phyloP scores from a whole-genome alignment of 2,113 vertebrate species.

The Leptobrachium ailaonicum region DNA sequence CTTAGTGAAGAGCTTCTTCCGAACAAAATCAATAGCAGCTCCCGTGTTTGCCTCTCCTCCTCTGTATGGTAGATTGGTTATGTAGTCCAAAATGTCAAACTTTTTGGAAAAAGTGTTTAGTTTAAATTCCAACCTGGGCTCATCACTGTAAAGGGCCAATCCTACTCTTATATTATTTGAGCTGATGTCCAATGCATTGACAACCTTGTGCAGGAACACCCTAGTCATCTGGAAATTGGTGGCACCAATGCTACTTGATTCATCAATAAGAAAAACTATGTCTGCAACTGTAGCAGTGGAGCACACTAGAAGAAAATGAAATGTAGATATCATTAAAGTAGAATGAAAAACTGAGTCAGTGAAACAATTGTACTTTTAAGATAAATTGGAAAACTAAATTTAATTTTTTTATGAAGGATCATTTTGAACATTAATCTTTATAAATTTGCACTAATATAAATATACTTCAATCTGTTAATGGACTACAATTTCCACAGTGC shows the following conservation, averaged over 20 bases:
- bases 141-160: conserved; percentile 68
- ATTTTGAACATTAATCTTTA: too few species aligned
- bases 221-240: conserved; percentile 67
- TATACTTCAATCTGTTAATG: too few species aligned
- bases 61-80: conserved; percentile 71
- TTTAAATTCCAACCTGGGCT: conserved; percentile 61
- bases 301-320: conserved; percentile 68
- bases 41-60: conserved; percentile 66
- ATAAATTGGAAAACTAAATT: too few species aligned
- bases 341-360: too few species aligned
- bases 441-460: too few species aligned
- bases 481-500: too few species aligned
- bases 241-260: conserved; percentile 66
- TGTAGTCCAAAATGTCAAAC: conserved; percentile 65
- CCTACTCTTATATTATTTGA: conserved; percentile 64
- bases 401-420: too few species aligned
- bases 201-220: conserved; percentile 68
- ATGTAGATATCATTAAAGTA: background rate
- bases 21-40: conserved; percentile 69
- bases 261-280: conserved; percentile 79
- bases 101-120: conserved; percentile 68
- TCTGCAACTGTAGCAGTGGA: conserved; percentile 66
- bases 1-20: conserved; percentile 60
- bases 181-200: conserved; percentile 64
- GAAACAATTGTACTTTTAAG: too few species aligned